Base-by-base conservation (phyloP, 2,888 invertebrate species). In the Pterostichus madidus region DNA sequence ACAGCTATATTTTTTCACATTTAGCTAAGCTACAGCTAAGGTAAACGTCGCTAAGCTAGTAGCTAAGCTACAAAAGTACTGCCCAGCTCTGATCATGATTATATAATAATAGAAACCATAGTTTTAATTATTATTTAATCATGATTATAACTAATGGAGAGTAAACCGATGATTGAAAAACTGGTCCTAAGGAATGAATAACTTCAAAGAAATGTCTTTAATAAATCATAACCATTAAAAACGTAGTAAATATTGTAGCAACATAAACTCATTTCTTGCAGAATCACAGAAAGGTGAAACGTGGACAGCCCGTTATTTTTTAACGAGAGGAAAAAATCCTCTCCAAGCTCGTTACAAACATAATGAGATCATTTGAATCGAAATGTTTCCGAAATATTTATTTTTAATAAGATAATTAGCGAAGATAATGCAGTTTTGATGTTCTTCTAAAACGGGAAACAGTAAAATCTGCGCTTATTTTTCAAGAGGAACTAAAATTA, bases 351-450 rank as follows among this genome's bases (percentile, higher is more conserved):
- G 59, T 64, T 79, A 79, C 79, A 46, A 31, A 44, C 15, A 11
- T 64, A 79, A 64, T 64, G 61, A 49, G 44, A 46, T 79, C 61
- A 61, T 49, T 59, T 44, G 53, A 61, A 17, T 79, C 64, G 35
- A 79, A 61, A 79, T 44, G 61, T 79, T 79, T 61, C 61, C 44
- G 64, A 64, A 79, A 32, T 79, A 64, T 61, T 61, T 64, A 61
- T 49, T 79, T 61, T 46, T 64, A 79, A 79, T 61, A 79, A 61
- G 61, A 46, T 61, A 61, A 79, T 64, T 61, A 61, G 44, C 24
- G 59, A 17, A 46, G 61, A 79, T 79, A 46, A 79, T 79, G 61
- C 59, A 49, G 39, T 64, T 64, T 49, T 64, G 68, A 49, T 64
- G 64, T 49, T 39, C 39, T 13, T 31, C 73, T 52, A 52, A 32